Base-by-base conservation (phyloP, 1,140 invertebrate genomes). In the Drosophila miranda region DNA sequence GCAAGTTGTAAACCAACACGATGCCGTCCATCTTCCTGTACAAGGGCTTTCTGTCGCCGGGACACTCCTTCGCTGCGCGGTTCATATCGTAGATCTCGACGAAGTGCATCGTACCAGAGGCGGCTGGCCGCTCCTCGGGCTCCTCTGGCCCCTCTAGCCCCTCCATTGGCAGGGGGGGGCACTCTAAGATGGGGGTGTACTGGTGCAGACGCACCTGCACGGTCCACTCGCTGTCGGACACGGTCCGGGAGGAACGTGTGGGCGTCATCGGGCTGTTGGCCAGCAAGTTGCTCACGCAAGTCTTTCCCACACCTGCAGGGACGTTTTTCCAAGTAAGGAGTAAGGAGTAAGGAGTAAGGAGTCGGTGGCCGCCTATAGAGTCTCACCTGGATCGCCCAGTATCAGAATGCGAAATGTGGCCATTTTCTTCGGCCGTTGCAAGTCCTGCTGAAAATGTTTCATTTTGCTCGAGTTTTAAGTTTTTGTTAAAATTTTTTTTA, bases 1-100 rank as follows among this genome's bases (percentile, higher is more conserved):
- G 44, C 13, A 79, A 45, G 42, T 68, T 67, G 44, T 84, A 79
- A 2, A 84, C 76, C 11, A 84, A 61, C 7, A 83, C 59, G 38
- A 83, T 80, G 45, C 80, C 76, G 56, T 84, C 80, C 7, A 84
- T 73, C 6, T 61, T 62, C 30, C 58, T 61, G 46, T 51, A 84
- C 2, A 84, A 48, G 2, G 43, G 38, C 28, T 73, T 57, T 11
- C 67, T 50, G 9, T 63, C 50, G 11, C 42, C 45, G 19, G 51
- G 64, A 0, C 55, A 14, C 58, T 72, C 44, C 11, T 55, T 70
- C 28, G 49, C 3, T 6, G 61, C 19, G 8, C 66, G 66, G 8
- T 72, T 80, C 1, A 69, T 11, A 56, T 83, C 76, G n/a, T 73
- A 72, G 8, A 83, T 80, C 38, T 83, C 79, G 11, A 83, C 72